Evolutionary conservation across 2,797 vertebrate genomes (phyloP), one percentile per base, ranked within the genome.

Genomic region (Platyrinchus mystaceus): DNA sequence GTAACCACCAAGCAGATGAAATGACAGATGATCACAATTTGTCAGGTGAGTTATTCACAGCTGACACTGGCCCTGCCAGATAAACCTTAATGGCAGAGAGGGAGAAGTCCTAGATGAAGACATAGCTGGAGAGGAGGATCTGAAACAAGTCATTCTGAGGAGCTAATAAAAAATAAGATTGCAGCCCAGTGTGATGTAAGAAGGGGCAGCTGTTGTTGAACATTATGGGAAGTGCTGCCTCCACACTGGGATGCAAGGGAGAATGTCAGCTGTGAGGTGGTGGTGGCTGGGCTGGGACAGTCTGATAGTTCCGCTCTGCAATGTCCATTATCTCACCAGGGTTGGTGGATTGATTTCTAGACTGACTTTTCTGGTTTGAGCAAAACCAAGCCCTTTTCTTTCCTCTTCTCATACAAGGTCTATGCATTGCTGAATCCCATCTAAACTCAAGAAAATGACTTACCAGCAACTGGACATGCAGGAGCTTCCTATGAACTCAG

Each of bases 281-380:
- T 2, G 2, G 37, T 9, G 14, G 13, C 3, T 39, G 55, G 34
- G 20, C 39, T 69, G 24, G 32, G 26, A 24, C 26, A 15, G 21
- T 19, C 66, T 14, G 41, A 10, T 28, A 30, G 34, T 11, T 80
- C 66, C 46, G 70, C 73, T 53, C 59, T 82, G 46, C 9, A 11
- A 3, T 5, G 9, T 7, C 2, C 0, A 4, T 22, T 34, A 14
- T 10, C 17, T 47, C 36, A 7, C 7, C 13, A 16, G 36, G 22
- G 39, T 1, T 30, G 43, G 17, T 37, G 60, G 14, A 10, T 7
- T 55, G 27, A 62, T 70, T 71, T 62, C 46, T 58, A 62, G 17
- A 28, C 5, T 37, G 75, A 37, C 19, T 62, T 46, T 43, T 49
- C 53, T 52, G 28, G 12, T 56, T 43, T 28, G 23, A 62, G 41